Percentiles rank a stretch among this genome's conserved stretches.
These are phyloP conservation scores for Caenorhabditis sinica DNA, from an alignment of 2,888 invertebrate species.

Conservation along the genomic window DNA sequence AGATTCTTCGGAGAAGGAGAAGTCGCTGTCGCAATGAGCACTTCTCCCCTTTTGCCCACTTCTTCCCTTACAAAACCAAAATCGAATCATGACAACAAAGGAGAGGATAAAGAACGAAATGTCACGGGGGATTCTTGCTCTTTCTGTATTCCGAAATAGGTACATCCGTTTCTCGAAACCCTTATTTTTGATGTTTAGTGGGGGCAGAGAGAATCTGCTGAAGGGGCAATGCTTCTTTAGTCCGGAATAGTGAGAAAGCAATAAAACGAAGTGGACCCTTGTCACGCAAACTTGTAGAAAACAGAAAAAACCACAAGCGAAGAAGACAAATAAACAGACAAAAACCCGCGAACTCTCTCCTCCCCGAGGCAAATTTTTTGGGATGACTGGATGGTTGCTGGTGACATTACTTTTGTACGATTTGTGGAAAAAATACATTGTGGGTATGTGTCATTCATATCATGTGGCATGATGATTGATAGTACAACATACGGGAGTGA, in stretches of 20 bases:
- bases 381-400: conserved; percentile 27
- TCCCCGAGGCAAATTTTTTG: conserved; percentile 12
- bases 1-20: conserved; percentile 28
- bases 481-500: conserved; percentile 26
- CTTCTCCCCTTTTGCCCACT: conserved; percentile 10
- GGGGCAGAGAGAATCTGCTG: not conserved
- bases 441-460: conserved; percentile 22
- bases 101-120: conserved; percentile 17
- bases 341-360: conserved; percentile 13
- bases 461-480: conserved; percentile 32
- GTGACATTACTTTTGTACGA: conserved; percentile 53
- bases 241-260: conserved; percentile 44
- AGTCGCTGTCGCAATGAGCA: conserved; percentile 32
- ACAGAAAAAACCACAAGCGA: conserved; percentile 5
- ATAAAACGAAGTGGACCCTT: conserved; percentile 59
- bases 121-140: conserved; percentile 16
- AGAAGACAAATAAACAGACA: conserved; percentile 55
- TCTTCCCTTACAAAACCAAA: conserved; percentile 13
- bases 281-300: conserved; percentile 61
- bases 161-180: conserved; percentile 3
- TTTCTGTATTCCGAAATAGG: conserved; percentile 7
- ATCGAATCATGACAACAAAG: conserved; percentile 58
- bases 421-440: conserved; percentile 16
- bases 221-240: not conserved
- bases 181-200: not conserved